Base-by-base conservation (phyloP, 2,888 invertebrate genomes). In the Drosophila mercatorum region DNA sequence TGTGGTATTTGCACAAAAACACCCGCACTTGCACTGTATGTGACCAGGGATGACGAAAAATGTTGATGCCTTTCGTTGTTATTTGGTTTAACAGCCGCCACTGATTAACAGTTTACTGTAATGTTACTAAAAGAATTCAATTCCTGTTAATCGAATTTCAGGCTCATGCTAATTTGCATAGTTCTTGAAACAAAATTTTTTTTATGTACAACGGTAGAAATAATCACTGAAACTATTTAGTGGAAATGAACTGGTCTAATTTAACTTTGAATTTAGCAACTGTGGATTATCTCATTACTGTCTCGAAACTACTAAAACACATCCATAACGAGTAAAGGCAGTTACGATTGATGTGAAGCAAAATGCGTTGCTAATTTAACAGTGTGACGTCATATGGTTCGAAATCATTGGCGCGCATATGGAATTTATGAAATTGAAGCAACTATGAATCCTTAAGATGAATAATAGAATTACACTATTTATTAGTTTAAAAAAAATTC, bases 21-120 rank as follows among this genome's bases (percentile, higher is more conserved):
- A 81, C 72, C 79, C 81, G 79, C 79, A 79, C 67, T 73, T 62
- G 68, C 61, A 78, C 64, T 78, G 52, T 58, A 64, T 59, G 61
- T 64, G 41, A 59, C 49, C 63, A 75, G 69, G 62, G 75, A 44
- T 57, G 61, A 22, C 34, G 40, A 43, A 43, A 26, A 40, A 31
- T 31, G 58, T 51, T 38, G 46, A 36, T 51, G 14, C 17, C 41
- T 51, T 51, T 51, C 40, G 60, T 51, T 70, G 43, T 51, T 56
- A 44, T 61, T 40, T 26, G 3, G 36, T 40, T 44, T 56, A 49
- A 28, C 55, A 60, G 60, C 44, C 12, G 2, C 34, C 17, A 51
- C 2, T 5, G 8, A 5, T 41, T 69, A 70, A 70, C 71, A 70
- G 44, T 28, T 5, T 5, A 3, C 31, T 17, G 10, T 14, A 22